Evolutionary conservation across 1,140 invertebrate species (phyloP).

Genomic region (Bombus confusus): DNA sequence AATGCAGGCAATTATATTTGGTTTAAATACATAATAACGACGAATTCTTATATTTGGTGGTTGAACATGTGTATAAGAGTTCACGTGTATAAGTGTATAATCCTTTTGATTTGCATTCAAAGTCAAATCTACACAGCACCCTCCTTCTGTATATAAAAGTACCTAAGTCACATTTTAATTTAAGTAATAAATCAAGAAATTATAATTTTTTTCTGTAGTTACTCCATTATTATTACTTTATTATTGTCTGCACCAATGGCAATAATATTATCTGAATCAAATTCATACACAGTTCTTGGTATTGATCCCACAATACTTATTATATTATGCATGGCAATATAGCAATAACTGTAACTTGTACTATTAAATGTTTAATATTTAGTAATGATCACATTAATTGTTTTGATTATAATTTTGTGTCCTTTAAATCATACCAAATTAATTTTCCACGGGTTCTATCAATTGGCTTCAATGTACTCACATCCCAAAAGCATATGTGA

Average conservation of each 20-base stretch:
- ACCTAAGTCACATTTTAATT: constrained; percentile 41
- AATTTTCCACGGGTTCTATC: constrained; percentile 35
- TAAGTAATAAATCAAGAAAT: not conserved
- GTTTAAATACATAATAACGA: constrained; percentile 61
- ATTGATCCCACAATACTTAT: constrained; percentile 24
- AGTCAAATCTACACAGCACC: constrained; percentile 38
- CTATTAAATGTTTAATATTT: constrained; percentile 47
- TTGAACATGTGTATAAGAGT: constrained; percentile 4
- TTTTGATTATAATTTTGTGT: not conserved
- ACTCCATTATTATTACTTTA: constrained; percentile 10
- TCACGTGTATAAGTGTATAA: constrained; percentile 1
- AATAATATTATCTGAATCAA: constrained; percentile 20
- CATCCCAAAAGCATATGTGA: constrained; percentile 56
- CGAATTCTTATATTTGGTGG: constrained; percentile 42
- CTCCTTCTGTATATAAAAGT: constrained; percentile 52
- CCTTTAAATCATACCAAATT: constrained; percentile 56
- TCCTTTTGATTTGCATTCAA: not conserved
- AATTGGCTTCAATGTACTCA: constrained; percentile 34
- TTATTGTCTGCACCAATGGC: constrained; percentile 35
- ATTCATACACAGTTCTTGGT: not conserved
- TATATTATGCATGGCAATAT: constrained; percentile 12
- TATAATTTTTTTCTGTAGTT: not conserved
- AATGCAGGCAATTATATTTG: constrained; percentile 54
- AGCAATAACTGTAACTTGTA: constrained; percentile 63
- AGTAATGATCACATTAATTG: not conserved